Percentiles rank a stretch among this genome's conserved stretches.
phyloP scores from a whole-genome alignment of 2,888 invertebrate genomes.

The Notodonta ziczac region DNA sequence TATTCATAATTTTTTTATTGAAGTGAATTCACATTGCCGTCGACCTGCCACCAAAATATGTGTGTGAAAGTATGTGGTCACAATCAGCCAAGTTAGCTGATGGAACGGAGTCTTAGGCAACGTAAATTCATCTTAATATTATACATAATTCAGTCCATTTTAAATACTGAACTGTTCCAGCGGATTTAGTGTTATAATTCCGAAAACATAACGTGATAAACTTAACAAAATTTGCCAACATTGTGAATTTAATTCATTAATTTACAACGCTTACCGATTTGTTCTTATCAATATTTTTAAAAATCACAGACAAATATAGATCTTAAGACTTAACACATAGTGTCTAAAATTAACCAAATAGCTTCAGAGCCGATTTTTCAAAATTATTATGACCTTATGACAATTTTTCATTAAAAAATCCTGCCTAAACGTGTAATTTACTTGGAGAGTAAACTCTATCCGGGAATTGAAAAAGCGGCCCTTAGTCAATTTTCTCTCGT shows the following conservation, averaged over 20 bases:
- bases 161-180: neutral
- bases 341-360: conserved; percentile 13
- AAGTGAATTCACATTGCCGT: too few species aligned
- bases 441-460: too few species aligned
- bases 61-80: too few species aligned
- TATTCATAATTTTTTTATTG: neutral
- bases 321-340: conserved; percentile 30
- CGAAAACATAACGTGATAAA: conserved; percentile 3
- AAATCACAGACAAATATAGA: conserved; percentile 41
- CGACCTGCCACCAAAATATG: too few species aligned
- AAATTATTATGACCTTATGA: too few species aligned
- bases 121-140: neutral
- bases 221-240: conserved; percentile 10
- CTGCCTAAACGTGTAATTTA: too few species aligned
- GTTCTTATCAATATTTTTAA: conserved; percentile 18
- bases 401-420: too few species aligned
- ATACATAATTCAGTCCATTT: neutral
- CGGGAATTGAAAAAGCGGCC: too few species aligned
- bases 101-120: too few species aligned
- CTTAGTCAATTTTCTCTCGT: neutral
- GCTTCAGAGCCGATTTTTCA: too few species aligned
- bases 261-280: conserved; percentile 19
- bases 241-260: conserved; percentile 29
- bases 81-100: too few species aligned
- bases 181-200: neutral